Conservation (phyloP, 2,113 vertebrate species). For the Austrofundulus limnaeus region DNA sequence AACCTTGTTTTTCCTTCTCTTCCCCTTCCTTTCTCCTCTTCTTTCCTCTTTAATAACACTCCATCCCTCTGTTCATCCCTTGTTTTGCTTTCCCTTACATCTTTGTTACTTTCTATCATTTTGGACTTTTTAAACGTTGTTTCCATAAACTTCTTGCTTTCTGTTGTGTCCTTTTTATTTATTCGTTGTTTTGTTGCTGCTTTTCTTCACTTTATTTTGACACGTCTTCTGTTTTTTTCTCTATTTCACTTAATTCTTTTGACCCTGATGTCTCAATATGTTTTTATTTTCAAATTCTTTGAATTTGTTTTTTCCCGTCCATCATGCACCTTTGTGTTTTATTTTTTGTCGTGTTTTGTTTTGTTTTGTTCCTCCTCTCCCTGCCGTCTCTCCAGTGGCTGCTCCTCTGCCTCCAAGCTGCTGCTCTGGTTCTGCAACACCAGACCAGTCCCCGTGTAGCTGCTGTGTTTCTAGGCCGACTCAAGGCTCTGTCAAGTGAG, state of each 20-base stretch:
- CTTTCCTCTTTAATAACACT: background rate
- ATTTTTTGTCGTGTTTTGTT: background rate
- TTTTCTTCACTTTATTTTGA: background rate
- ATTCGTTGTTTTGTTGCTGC: background rate
- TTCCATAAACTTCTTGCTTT: background rate
- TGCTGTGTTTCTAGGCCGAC: constrained; percentile 66
- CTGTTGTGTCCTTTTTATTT: background rate
- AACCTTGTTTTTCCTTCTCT: constrained; percentile 69
- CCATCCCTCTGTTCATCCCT: background rate
- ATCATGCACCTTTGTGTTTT: background rate
- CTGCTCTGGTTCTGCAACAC: constrained; percentile 94
- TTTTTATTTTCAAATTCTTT: no score
- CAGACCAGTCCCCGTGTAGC: constrained; percentile 92
- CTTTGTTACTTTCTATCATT: background rate
- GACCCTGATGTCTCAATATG: background rate
- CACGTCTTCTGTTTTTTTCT: background rate
- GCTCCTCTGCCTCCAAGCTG: constrained; percentile 92
- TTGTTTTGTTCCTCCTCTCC: constrained; percentile 2
- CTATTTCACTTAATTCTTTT: background rate
- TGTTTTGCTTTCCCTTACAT: background rate
- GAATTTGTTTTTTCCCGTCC: background rate
- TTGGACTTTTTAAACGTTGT: background rate
- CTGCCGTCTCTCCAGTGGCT: constrained; percentile 82
- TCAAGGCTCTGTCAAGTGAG: constrained; percentile 80
- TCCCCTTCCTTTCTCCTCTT: constrained; percentile 4